Percentiles rank a stretch among this genome's conserved stretches.
Evolutionary conservation across 92 coral and sea anemone genomes (phyloP).

Genomic region (Palythoa heliodiscus): DNA sequence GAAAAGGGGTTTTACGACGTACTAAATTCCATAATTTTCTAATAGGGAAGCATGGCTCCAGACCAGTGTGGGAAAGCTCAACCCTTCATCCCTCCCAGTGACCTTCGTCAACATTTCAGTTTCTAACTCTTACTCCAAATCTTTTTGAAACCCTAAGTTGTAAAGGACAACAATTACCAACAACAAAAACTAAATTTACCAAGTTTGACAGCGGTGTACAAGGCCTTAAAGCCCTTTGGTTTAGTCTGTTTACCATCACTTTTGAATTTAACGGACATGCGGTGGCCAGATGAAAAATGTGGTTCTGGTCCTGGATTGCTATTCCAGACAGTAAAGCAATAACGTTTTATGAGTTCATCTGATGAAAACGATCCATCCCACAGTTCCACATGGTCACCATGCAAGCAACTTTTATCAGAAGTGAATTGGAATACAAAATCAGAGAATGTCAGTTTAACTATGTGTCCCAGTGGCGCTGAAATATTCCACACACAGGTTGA

Average conservation of each 20-base stretch:
- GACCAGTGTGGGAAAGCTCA: too few species aligned
- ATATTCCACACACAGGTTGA: slow-evolving; percentile 13
- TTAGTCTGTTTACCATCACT: neutral
- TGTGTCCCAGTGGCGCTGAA: slow-evolving; percentile 7
- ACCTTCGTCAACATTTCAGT: too few species aligned
- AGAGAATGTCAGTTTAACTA: slow-evolving; percentile 1
- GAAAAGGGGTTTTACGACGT: too few species aligned
- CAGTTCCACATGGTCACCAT: neutral
- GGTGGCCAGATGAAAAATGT: neutral
- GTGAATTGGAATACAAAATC: neutral
- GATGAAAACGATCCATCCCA: neutral
- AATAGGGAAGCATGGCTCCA: too few species aligned
- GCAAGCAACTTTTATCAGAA: neutral
- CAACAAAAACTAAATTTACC: neutral
- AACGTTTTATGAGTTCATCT: neutral
- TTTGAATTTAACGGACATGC: neutral
- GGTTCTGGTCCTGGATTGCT: neutral
- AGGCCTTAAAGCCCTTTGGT: neutral
- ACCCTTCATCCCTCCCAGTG: too few species aligned
- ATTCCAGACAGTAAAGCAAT: neutral
- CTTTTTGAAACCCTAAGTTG: too few species aligned
- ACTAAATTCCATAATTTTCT: too few species aligned
- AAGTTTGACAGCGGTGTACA: neutral
- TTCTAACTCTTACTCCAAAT: too few species aligned
- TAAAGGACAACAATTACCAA: neutral